A percentile compares a stretch with the other conserved stretches of the same genome.
phyloP scores from a whole-genome alignment of 2,113 vertebrate species.

The Leptodactylus fuscus region DNA sequence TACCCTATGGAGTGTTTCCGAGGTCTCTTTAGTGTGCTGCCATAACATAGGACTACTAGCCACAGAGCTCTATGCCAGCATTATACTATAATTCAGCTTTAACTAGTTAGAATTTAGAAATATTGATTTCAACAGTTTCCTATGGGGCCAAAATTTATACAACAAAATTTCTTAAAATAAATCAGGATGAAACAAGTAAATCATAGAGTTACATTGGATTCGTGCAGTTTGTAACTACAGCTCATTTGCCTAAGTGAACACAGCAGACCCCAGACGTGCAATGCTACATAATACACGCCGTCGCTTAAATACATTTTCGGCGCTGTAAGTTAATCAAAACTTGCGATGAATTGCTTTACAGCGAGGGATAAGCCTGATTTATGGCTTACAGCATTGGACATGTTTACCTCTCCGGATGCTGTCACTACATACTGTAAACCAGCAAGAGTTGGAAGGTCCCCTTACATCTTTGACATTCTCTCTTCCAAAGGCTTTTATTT shows the following conservation, averaged over 20 bases:
- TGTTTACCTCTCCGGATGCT: conserved; percentile 25
- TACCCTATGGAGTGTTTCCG: no score
- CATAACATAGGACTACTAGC: no score
- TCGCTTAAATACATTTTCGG: conserved; percentile 5
- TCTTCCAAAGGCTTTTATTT: conserved; percentile 77
- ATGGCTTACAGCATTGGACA: neutral
- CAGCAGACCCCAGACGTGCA: neutral
- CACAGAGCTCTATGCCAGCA: no score
- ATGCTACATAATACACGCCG: neutral
- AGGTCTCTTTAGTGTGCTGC: no score
- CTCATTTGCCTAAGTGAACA: neutral
- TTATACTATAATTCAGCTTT: no score
- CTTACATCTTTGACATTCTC: conserved; percentile 72
- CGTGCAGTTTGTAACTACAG: no score
- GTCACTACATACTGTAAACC: conserved; percentile 14
- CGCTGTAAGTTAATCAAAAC: neutral
- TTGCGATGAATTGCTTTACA: neutral
- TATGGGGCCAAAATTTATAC: no score
- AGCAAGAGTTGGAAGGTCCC: conserved; percentile 63
- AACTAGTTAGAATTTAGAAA: neutral
- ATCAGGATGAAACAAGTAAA: neutral
- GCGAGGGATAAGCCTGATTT: conserved; percentile 12
- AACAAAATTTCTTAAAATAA: neutral
- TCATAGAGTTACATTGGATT: neutral
- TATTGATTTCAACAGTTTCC: neutral